Evolutionary conservation across 92 coral and sea anemone species (phyloP), one percentile per base, ranked within the genome.

Genomic region (Epizoanthus rinbou): DNA sequence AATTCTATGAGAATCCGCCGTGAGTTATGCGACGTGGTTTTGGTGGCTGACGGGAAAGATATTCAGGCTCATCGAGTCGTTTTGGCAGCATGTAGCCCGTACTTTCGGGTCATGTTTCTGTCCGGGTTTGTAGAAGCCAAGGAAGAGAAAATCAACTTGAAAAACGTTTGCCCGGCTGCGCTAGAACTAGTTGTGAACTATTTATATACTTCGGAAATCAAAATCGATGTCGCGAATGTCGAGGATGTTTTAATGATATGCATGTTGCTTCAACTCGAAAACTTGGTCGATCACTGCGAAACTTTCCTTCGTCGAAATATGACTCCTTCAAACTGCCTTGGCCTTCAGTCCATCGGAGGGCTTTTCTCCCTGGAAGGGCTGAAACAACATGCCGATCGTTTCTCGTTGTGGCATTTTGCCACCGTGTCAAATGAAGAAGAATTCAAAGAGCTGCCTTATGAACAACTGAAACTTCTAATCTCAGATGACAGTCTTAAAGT

Each of bases 71-170:
- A 97, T 54, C 87, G 95, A 25, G 99, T 94, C 45, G 93, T 97
- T 81, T 82, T 97, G 85, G 99, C 99, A 60, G 99, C 99, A 3
- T 90, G 98, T 82, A 94, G 98, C 76, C 99, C 99, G 33, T 97
- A 97, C 84, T 97, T 97, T 66, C 88, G 99, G 69, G 99, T 95
- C 14, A 97, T 97, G 99, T 97, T 97, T 81, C 86, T 97, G 66
- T 97, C 99, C 67, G 98, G 95, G 11, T 97, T 97, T 87, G 87
- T 92, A 1, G 99, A 97, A 74, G 94, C 98, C 0, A 92, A 86
- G 22, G 98, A 97, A 81, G 91, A 89, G n/a, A 87, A 79, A 73
- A 89, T 97, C 28, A 75, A 69, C 47, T 85, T 97, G 17, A 97
- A 94, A 90, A 96, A 90, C n/a, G 91, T 97, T 72, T 87, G 84